phyloP scores from a whole-genome alignment of 1,140 invertebrate genomes.

The Brachionus paranguensis region DNA sequence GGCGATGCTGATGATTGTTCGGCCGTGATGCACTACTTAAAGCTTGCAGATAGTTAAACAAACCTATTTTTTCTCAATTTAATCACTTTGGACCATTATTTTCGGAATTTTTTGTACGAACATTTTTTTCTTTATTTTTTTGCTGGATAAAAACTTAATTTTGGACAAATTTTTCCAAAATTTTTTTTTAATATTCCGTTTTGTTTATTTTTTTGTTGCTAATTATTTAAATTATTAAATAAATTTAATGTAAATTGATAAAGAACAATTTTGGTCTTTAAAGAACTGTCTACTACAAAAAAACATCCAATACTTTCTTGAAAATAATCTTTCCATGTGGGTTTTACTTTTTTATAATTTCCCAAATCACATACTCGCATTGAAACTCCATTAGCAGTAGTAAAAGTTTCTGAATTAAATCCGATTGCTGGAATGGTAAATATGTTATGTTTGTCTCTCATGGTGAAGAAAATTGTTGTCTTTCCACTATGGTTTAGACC shows the following conservation, averaged over 20 bases:
- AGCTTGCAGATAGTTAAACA: neutral
- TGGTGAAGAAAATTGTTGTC: neutral
- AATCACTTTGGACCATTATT: neutral
- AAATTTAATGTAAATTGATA: neutral
- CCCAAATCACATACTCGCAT: conserved; percentile 55
- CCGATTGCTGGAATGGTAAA: neutral
- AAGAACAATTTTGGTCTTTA: neutral
- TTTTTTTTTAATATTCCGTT: neutral
- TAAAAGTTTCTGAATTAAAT: neutral
- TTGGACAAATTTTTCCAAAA: neutral
- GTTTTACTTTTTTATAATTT: conserved; percentile 56
- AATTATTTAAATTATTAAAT: neutral
- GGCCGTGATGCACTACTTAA: neutral
- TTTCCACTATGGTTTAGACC: neutral
- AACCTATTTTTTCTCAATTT: neutral
- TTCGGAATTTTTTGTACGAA: neutral
- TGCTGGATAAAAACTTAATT: neutral
- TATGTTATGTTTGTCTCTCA: neutral
- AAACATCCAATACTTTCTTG: conserved; percentile 59
- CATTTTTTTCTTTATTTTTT: neutral
- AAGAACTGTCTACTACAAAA: conserved; percentile 89
- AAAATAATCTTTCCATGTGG: conserved; percentile 54
- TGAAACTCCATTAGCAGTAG: neutral
- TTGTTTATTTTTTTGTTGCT: neutral
- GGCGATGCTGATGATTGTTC: neutral